Percentiles rank a stretch among this genome's conserved stretches.
These are phyloP conservation scores for Pachyrhynchus sulphureomaculatus DNA, from an alignment of 1,140 invertebrate genomes.

Conservation along the genomic window DNA sequence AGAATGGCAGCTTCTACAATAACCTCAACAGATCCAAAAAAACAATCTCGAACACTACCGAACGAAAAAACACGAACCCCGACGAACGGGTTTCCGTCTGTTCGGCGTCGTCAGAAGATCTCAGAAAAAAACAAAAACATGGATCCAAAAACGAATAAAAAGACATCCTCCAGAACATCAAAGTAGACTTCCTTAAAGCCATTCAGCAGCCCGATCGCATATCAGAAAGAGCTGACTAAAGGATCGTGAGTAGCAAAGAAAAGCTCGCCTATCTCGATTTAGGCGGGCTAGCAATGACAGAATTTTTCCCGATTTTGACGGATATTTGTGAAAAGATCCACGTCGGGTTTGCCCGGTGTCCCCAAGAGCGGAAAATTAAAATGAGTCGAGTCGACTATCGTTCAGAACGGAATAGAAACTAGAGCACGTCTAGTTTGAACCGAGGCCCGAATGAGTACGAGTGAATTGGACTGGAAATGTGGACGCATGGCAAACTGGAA, in stretches of 20 bases:
- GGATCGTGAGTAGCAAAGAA: conserved; percentile 62
- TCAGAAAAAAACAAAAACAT: conserved; percentile 73
- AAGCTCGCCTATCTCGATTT: conserved; percentile 38
- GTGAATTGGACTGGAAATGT: too few relatives aligned
- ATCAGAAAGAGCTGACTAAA: conserved; percentile 83
- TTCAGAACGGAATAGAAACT: neutral
- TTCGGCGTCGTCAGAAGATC: conserved; percentile 66
- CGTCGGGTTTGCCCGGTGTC: neutral
- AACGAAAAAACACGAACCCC: conserved; percentile 46
- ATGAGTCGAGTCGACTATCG: neutral
- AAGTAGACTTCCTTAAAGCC: conserved; percentile 83
- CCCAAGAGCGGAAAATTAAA: neutral
- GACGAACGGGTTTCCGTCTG: conserved; percentile 72
- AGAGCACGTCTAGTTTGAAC: too few relatives aligned
- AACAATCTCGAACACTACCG: neutral
- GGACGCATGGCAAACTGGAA: too few relatives aligned
- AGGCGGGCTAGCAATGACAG: conserved; percentile 14
- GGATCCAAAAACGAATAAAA: conserved; percentile 82
- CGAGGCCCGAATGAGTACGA: too few relatives aligned
- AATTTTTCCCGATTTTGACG: neutral
- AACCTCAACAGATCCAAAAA: conserved; percentile 76
- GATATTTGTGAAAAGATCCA: neutral
- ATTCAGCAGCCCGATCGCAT: conserved; percentile 92
- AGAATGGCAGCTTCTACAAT: conserved; percentile 81
- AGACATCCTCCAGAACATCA: conserved; percentile 87